A percentile compares a stretch with the other conserved stretches of the same genome.
Conservation (phyloP, 2,113 vertebrate genomes). For the Leuciscus idus region DNA sequence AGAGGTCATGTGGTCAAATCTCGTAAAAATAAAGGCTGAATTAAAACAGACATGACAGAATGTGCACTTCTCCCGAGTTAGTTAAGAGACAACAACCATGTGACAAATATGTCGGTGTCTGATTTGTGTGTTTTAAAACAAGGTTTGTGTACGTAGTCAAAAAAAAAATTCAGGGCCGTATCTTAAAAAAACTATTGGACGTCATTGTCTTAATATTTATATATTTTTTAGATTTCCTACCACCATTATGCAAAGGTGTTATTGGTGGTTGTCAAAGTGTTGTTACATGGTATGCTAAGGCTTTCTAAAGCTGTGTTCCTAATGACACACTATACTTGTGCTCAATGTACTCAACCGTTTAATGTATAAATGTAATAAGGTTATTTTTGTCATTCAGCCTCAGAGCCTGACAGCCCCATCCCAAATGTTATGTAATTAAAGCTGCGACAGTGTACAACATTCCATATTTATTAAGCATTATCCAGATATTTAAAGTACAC, state of each 20-base stretch:
- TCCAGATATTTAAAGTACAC: too few relatives aligned
- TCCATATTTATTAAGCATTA: too few relatives aligned
- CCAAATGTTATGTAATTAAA: too few relatives aligned
- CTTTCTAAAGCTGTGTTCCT: background rate
- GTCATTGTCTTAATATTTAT: background rate
- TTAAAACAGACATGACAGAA: slow-evolving; percentile 11
- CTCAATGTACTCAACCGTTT: too few relatives aligned
- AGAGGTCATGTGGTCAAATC: slow-evolving; percentile 29
- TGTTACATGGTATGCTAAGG: background rate
- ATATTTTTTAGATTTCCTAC: background rate
- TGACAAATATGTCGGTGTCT: background rate
- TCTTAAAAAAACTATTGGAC: background rate
- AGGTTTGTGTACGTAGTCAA: background rate
- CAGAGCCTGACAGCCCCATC: too few relatives aligned
- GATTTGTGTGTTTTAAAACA: background rate
- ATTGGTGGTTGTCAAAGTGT: background rate
- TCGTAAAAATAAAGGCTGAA: slow-evolving; percentile 15
- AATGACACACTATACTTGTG: too few relatives aligned
- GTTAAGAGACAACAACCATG: background rate
- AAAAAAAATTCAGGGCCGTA: background rate
- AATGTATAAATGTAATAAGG: too few relatives aligned
- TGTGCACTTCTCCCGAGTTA: background rate
- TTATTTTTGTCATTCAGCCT: too few relatives aligned
- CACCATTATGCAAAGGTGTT: background rate
- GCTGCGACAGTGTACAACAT: too few relatives aligned